Evolutionary conservation across 2,888 invertebrate genomes (phyloP), one percentile per base, ranked within the genome.

Genomic region (Stenichneumon culpator): DNA sequence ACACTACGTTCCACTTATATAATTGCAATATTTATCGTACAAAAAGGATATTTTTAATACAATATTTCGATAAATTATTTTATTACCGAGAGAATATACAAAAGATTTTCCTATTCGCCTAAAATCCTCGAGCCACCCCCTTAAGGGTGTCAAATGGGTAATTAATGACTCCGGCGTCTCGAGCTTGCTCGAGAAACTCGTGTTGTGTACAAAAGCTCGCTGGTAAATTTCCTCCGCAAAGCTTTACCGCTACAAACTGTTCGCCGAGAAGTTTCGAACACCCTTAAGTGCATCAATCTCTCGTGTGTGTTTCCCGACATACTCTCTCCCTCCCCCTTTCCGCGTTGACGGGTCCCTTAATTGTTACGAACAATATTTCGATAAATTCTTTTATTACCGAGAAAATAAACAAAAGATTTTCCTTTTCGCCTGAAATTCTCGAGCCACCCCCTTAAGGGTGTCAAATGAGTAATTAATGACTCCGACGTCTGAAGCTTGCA

Each of bases 171-270:
- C 3, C 28, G 9, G 28, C 19, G 65, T 14, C 63, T 22, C 52
- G 11, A 36, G 44, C 65, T 77, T 54, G 9, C 32, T 44, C 25
- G 54, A 5, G 36, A 65, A 70, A 60, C 70, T 82, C 70, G 14
- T 57, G 0, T 44, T 14, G 14, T 44, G 44, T 44, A 32, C 32
- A 57, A 16, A 25, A 74, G 19, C 50, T 16, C 63, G 14, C 7
- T 19, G 25, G 19, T 63, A 75, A 63, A 63, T 75, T 19, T 50
- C 14, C n/a, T 22, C 32, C 47, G 14, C 32, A 32, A 19, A 74
- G 74, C 47, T 63, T 63, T 28, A 28, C 11, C 28, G 28, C 19
- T 11, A 32, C 70, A 70, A 70, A 52, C 36, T 44, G 57, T 73
- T 73, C 39, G 57, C 16, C 16, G 5, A 5, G 32, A 60, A 60